Percentiles rank a stretch among this genome's conserved stretches.
Evolutionary conservation across 2,888 invertebrate species (phyloP).

Genomic region (Leptopilina syphax): DNA sequence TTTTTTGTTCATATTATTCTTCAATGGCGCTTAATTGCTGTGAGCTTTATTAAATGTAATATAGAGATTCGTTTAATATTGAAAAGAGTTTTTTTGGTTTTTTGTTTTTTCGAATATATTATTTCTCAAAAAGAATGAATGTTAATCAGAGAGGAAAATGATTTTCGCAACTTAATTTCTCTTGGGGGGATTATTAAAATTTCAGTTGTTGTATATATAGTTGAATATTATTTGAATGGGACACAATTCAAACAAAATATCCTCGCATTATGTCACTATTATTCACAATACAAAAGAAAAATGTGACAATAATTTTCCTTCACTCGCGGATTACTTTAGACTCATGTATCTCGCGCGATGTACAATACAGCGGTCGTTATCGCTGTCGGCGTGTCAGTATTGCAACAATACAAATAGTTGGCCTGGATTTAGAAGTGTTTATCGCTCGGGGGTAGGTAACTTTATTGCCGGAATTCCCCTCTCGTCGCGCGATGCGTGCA

Average conservation of each 20-base stretch:
- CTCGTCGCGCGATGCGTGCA: neutral
- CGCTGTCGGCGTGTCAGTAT: constrained; percentile 36
- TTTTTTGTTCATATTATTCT: neutral
- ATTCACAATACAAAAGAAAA: constrained; percentile 39
- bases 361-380: constrained; percentile 35
- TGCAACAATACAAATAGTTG: constrained; percentile 29
- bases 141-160: neutral
- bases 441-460: constrained; percentile 31
- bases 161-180: neutral
- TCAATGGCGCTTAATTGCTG: neutral
- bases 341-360: constrained; percentile 22
- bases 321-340: constrained; percentile 28
- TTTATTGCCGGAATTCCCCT: constrained; percentile 31
- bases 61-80: neutral
- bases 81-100: neutral
- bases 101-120: neutral
- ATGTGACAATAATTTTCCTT: constrained; percentile 38
- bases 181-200: constrained; percentile 6
- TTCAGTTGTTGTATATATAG: neutral
- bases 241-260: constrained; percentile 25
- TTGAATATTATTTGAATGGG: neutral
- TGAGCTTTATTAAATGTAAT: neutral
- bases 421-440: constrained; percentile 37
- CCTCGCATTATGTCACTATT: constrained; percentile 34
- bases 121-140: neutral